Evolutionary conservation across 2,797 vertebrate genomes (phyloP), one percentile per base, ranked within the genome.

Genomic region (Champsocephalus esox): DNA sequence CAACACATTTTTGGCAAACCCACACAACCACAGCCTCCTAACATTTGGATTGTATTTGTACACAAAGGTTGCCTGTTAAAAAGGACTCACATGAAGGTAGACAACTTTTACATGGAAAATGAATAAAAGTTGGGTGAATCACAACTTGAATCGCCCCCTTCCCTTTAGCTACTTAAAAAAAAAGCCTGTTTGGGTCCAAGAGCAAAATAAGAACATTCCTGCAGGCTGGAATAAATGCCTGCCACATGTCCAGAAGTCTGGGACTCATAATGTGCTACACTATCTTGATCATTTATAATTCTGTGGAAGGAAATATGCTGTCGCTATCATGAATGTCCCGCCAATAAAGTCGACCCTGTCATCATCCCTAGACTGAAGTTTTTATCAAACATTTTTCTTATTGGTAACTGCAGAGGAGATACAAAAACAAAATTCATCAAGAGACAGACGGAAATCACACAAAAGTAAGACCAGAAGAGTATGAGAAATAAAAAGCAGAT

Each of bases 211-310:
- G 51, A 77, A 77, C 80, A 89, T 93, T 94, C 90, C 89, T 88
- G 75, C 82, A 81, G 78, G 80, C 87, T 89, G 81, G 83, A 87
- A 88, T 80, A 90, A 93, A 92, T 90, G 84, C 56, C 80, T 85
- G 82, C 92, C 92, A 90, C 91, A 92, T 94, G 92, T 88, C 87
- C 84, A 91, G 77, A 91, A 63, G 86, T 91, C 94, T 94, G 88
- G 77, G 86, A 87, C 83, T 92, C 87, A 90, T 91, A 90, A 89
- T 84, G 82, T 69, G 70, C 72, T 10, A 52, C 55, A 28, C 58
- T 75, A 58, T 80, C 77, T 75, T 71, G 69, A 83, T 85, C 59
- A 60, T 75, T 80, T 73, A 77, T 82, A 80, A 74, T 82, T 83
- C 72, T 64, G 69, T 45, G 46, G 73, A 54, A 75, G 79, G 60